These are phyloP conservation scores for Bombus sibiricus DNA, from an alignment of 1,140 invertebrate species.

Conservation along the genomic window DNA sequence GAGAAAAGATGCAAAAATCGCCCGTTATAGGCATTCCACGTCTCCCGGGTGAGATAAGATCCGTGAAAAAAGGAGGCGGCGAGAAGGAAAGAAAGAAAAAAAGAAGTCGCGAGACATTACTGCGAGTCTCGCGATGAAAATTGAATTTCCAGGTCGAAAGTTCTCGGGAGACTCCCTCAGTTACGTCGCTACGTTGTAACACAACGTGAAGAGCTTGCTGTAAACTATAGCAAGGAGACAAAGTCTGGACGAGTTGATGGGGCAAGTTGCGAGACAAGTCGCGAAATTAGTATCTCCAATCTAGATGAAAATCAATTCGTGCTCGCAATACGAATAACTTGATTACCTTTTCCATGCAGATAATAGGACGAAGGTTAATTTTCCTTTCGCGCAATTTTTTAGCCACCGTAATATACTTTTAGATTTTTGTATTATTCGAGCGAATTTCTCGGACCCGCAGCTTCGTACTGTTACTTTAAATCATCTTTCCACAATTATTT, in stretches of 20 bases:
- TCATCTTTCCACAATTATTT: slow-evolving; percentile 5
- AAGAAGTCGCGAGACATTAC: slow-evolving; percentile 55
- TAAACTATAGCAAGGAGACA: slow-evolving; percentile 11
- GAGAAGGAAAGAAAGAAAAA: not conserved
- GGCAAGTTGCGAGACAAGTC: slow-evolving; percentile 5
- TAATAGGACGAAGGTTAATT: not conserved
- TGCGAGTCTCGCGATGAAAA: slow-evolving; percentile 63
- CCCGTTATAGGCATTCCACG: slow-evolving; percentile 39
- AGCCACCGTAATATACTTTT: not conserved
- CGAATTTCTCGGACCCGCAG: too few relatives aligned
- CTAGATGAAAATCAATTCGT: not conserved
- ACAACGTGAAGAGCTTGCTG: slow-evolving; percentile 43
- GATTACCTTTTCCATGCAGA: not conserved
- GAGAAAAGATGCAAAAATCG: slow-evolving; percentile 45
- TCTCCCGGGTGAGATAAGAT: slow-evolving; percentile 62
- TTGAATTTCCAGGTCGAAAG: slow-evolving; percentile 70
- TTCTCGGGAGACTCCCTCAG: slow-evolving; percentile 63
- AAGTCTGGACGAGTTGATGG: slow-evolving; percentile 28
- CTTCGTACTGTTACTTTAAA: not conserved
- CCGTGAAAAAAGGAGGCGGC: slow-evolving; percentile 42
- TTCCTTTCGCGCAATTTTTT: not conserved
- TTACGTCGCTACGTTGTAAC: slow-evolving; percentile 45
- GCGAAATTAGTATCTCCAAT: slow-evolving; percentile 28
- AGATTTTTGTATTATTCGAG: not conserved
- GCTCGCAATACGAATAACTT: not conserved